These are phyloP conservation scores for Aegypius monachus DNA, from an alignment of 2,113 vertebrate genomes.

Conservation along the genomic window DNA sequence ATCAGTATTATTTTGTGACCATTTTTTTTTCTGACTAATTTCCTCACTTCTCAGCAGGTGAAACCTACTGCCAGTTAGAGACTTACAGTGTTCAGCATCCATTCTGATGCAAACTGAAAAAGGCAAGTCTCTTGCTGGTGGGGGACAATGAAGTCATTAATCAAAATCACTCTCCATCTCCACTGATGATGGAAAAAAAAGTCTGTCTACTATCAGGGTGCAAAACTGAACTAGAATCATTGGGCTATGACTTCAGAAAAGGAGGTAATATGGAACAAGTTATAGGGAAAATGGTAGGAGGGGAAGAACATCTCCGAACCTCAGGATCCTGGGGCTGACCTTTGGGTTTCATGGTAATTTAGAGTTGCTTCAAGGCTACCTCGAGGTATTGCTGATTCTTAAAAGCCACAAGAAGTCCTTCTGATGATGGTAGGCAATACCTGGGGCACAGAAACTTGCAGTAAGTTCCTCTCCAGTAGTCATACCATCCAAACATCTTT, in stretches of 20 bases:
- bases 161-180: constrained; percentile 54
- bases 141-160: constrained; percentile 64
- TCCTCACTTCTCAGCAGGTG: constrained; percentile 49
- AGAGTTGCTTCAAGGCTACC: not conserved
- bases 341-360: not conserved
- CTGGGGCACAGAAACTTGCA: not conserved
- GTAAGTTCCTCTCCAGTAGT: not conserved
- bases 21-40: constrained; percentile 46
- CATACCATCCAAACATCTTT: not conserved
- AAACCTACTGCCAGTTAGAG: constrained; percentile 42
- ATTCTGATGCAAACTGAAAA: constrained; percentile 62
- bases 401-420: not conserved
- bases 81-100: constrained; percentile 39
- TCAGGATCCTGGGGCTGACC: not conserved
- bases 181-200: constrained; percentile 13
- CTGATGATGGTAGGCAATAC: not conserved
- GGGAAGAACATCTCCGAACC: not conserved
- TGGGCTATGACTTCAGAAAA: not conserved
- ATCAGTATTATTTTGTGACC: constrained; percentile 34
- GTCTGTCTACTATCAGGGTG: not conserved
- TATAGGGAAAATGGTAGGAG: not conserved
- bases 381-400: not conserved
- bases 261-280: not conserved
- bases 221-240: constrained; percentile 18
- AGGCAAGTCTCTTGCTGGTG: constrained; percentile 55